Conservation (phyloP, 2,113 vertebrate species). For the Phaethon lepturus region DNA sequence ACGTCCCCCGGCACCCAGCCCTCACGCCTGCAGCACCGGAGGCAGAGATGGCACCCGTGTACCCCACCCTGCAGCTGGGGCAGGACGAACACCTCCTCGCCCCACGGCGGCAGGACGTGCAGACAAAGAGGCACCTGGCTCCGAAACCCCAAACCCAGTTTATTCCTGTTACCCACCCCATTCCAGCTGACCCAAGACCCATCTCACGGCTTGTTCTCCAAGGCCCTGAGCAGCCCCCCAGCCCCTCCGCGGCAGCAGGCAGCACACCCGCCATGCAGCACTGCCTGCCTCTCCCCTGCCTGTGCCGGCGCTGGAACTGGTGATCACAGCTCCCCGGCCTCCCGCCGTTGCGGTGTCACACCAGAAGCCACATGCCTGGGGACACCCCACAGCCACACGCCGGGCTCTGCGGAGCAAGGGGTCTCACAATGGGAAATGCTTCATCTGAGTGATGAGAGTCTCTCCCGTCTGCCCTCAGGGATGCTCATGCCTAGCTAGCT, state of each 20-base stretch:
- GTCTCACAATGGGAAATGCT: background rate
- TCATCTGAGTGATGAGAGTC: accelerated
- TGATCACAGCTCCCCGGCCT: accelerated
- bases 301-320: background rate
- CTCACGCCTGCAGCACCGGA: accelerated
- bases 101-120: accelerated
- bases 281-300: background rate
- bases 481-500: accelerated
- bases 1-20: background rate
- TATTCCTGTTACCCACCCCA: background rate
- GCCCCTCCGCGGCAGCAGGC: background rate
- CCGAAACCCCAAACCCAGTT: accelerated
- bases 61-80: background rate
- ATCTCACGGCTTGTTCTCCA: background rate
- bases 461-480: background rate
- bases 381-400: accelerated
- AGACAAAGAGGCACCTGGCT: background rate
- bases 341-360: background rate
- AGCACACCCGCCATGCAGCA: background rate
- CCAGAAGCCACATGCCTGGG: background rate
- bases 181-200: background rate
- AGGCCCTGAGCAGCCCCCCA: accelerated
- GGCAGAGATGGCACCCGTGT: accelerated
- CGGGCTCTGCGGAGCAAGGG: background rate
- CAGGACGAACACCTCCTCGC: background rate